These are phyloP conservation scores for Drosophila lini DNA, from an alignment of 1,140 invertebrate genomes.

Conservation along the genomic window DNA sequence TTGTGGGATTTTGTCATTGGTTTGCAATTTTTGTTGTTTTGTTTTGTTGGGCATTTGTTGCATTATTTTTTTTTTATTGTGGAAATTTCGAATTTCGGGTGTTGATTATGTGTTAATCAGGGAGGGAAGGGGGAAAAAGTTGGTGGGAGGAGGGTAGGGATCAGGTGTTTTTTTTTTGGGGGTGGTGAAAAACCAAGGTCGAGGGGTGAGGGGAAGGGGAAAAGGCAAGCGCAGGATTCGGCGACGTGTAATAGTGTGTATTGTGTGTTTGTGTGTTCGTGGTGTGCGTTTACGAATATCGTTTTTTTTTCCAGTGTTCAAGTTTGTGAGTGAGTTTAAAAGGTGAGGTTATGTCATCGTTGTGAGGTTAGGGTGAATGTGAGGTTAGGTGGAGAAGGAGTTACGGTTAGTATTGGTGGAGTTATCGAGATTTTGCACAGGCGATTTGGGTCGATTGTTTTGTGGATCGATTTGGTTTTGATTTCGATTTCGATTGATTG, in stretches of 20 bases:
- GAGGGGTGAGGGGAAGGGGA: conserved; percentile 4
- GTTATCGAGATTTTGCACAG: conserved; percentile 42
- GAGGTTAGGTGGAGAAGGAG: conserved; percentile 30
- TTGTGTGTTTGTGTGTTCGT: conserved; percentile 22
- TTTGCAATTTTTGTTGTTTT: conserved; percentile 25
- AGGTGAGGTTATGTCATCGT: conserved; percentile 29
- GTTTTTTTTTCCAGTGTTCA: conserved; percentile 13
- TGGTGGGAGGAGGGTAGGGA: conserved; percentile 6
- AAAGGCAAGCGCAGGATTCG: conserved; percentile 53
- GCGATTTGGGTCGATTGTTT: conserved; percentile 46
- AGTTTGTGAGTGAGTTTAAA: conserved; percentile 22
- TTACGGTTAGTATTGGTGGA: conserved; percentile 10
- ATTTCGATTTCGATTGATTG: conserved; percentile 29
- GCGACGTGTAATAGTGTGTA: conserved; percentile 34
- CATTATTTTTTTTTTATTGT: conserved; percentile 41
- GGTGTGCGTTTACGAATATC: conserved; percentile 16
- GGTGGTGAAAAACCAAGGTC: conserved; percentile 19
- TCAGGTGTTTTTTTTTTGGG: conserved; percentile 7
- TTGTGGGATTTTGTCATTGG: conserved; percentile 28
- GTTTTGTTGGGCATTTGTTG: conserved; percentile 49
- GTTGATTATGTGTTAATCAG: conserved; percentile 57
- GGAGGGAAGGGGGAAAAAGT: background rate
- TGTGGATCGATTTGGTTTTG: conserved; percentile 35
- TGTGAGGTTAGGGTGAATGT: conserved; percentile 30
- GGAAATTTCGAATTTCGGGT: conserved; percentile 65